Conservation (phyloP, 2,113 vertebrate species). For the Prochilodus magdalenae region DNA sequence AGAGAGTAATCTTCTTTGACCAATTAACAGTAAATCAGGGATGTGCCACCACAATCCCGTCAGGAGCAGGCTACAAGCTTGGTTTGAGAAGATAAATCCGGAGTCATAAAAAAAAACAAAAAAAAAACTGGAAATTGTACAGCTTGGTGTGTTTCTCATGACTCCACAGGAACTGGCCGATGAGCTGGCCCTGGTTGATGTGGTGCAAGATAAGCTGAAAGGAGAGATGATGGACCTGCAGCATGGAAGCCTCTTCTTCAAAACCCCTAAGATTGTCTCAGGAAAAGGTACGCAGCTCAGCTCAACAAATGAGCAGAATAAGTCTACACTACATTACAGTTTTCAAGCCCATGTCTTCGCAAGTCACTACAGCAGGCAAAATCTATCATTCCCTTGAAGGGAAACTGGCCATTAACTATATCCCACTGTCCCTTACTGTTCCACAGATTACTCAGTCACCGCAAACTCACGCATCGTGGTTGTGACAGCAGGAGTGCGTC, state of each 20-base stretch:
- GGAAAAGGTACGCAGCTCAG: constrained; percentile 55
- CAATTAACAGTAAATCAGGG: background rate
- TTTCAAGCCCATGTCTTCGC: too few relatives aligned
- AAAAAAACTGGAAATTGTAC: background rate
- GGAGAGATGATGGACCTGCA: constrained; percentile 67
- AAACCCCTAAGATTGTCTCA: constrained; percentile 65
- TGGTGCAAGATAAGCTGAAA: constrained; percentile 59
- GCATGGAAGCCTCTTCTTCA: constrained; percentile 68
- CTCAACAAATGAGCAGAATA: background rate
- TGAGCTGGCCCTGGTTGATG: constrained; percentile 63
- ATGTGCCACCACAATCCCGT: background rate
- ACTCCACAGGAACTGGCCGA: constrained; percentile 57
- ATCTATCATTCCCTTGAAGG: background rate
- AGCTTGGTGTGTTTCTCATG: background rate
- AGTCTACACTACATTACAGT: background rate
- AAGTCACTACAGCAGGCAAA: background rate
- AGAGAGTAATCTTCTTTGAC: constrained; percentile 1
- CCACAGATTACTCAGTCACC: constrained; percentile 64
- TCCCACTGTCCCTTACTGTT: background rate
- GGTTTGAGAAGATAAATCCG: background rate
- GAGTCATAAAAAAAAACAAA: background rate
- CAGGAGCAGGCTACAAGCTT: background rate
- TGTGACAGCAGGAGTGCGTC: constrained; percentile 62
- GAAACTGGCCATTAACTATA: background rate
- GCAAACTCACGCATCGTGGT: constrained; percentile 62